Percentiles rank a stretch among this genome's conserved stretches.
phyloP scores from a whole-genome alignment of 2,113 vertebrate genomes.

The Suricata suricatta region DNA sequence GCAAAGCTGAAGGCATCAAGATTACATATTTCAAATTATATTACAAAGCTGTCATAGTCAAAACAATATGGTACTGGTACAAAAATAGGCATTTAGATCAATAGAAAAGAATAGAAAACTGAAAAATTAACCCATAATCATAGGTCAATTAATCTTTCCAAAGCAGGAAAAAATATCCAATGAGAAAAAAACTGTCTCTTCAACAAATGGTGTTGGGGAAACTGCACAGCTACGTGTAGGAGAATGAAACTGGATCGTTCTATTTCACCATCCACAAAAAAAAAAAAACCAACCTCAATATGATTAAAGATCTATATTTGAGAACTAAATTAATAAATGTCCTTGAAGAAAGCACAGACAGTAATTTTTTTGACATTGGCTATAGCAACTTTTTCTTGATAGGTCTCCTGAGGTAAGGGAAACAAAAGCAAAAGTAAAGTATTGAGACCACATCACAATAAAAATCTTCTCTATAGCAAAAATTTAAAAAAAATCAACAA shows the following conservation, averaged over 20 bases:
- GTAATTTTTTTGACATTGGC: not conserved
- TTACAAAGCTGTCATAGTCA: not conserved
- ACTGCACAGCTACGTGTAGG: too few species aligned
- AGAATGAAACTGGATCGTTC: too few species aligned
- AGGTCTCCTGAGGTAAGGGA: not conserved
- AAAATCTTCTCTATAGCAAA: not conserved
- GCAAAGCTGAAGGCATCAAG: not conserved
- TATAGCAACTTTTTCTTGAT: not conserved
- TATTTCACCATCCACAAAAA: too few species aligned
- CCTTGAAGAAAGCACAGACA: not conserved
- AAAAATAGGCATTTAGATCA: not conserved
- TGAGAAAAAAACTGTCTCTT: too few species aligned
- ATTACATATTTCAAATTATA: not conserved
- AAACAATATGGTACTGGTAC: not conserved
- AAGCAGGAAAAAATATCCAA: too few species aligned
- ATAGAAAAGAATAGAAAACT: not conserved
- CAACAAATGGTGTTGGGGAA: too few species aligned
- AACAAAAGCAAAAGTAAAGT: not conserved
- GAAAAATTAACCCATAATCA: not conserved
- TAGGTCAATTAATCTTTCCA: too few species aligned
- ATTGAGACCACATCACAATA: not conserved
- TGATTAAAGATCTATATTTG: not conserved
- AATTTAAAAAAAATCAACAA: not conserved
- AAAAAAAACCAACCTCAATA: too few species aligned
- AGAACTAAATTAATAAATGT: not conserved